phyloP scores from a whole-genome alignment of 2,113 vertebrate genomes.

The Sterrhoptilus dennistouni region DNA sequence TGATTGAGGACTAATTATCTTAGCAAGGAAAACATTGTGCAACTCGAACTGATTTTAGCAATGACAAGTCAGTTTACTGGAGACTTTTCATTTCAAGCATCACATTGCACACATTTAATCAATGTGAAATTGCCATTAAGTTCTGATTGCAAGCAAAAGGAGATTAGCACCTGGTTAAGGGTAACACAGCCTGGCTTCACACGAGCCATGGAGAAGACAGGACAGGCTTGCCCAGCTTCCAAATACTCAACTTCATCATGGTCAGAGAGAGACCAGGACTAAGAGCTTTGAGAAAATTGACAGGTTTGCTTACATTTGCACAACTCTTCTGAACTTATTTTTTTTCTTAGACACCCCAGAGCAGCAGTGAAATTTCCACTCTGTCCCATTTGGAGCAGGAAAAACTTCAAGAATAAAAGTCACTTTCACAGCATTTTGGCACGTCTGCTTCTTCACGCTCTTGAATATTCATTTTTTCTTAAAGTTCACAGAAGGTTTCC shows the following conservation, averaged over 20 bases:
- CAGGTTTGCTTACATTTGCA: background rate
- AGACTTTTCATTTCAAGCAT: background rate
- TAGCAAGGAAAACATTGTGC: background rate
- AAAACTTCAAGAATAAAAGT: background rate
- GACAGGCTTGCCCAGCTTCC: background rate
- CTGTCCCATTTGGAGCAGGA: background rate
- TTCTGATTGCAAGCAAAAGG: background rate
- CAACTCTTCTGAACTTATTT: background rate
- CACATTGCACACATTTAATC: background rate
- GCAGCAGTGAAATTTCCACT: background rate
- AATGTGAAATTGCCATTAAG: background rate
- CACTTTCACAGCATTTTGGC: background rate
- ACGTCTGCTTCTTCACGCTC: background rate
- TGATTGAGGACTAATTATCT: slow-evolving; percentile 2
- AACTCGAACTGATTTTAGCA: background rate
- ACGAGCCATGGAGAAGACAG: background rate
- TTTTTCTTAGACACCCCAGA: background rate
- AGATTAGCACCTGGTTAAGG: background rate
- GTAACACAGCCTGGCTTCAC: background rate
- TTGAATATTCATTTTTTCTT: background rate
- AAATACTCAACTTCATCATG: fast-evolving
- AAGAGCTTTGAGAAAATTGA: background rate
- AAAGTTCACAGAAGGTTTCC: background rate
- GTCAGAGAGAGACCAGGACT: background rate
- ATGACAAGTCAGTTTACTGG: background rate